Evolutionary conservation across 1,140 invertebrate species (phyloP).

Genomic region (Cydia pomonella): DNA sequence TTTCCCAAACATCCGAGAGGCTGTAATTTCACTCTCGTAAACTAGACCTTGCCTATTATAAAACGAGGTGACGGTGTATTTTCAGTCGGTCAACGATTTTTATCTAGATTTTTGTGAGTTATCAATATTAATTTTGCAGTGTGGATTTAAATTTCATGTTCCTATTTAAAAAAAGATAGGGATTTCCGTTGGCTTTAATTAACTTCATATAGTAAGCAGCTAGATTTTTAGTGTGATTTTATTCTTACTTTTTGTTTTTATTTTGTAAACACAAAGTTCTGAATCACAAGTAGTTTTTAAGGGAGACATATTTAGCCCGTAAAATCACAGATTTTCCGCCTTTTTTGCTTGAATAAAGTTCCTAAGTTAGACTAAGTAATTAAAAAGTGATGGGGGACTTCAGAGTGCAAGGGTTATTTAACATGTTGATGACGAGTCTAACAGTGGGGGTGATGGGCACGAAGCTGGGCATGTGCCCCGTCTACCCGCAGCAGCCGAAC

Average conservation of each 20-base stretch:
- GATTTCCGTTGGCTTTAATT: background rate
- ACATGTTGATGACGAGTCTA: conserved; percentile 46
- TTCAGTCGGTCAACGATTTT: background rate
- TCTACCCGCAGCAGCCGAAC: conserved; percentile 81
- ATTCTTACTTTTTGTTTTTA: too few relatives aligned
- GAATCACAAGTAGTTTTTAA: background rate
- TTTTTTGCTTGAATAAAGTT: background rate
- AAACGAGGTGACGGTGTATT: background rate
- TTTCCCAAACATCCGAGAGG: conserved; percentile 7
- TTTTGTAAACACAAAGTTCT: too few relatives aligned
- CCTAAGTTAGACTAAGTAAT: background rate
- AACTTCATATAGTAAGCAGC: background rate
- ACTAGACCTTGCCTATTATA: background rate
- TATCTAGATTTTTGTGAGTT: background rate
- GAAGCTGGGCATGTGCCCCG: conserved; percentile 83
- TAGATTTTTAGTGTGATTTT: background rate
- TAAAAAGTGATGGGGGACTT: conserved; percentile 61
- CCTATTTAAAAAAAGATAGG: background rate
- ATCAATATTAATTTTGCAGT: background rate
- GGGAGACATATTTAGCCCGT: background rate
- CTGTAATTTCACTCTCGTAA: background rate
- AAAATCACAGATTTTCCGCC: background rate
- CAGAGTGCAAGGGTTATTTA: conserved; percentile 44
- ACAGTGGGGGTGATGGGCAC: conserved; percentile 40
- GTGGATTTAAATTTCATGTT: too few relatives aligned